Evolutionary conservation across 2,797 vertebrate species (phyloP), one percentile per base, ranked within the genome.

Genomic region (Cuculus canorus): DNA sequence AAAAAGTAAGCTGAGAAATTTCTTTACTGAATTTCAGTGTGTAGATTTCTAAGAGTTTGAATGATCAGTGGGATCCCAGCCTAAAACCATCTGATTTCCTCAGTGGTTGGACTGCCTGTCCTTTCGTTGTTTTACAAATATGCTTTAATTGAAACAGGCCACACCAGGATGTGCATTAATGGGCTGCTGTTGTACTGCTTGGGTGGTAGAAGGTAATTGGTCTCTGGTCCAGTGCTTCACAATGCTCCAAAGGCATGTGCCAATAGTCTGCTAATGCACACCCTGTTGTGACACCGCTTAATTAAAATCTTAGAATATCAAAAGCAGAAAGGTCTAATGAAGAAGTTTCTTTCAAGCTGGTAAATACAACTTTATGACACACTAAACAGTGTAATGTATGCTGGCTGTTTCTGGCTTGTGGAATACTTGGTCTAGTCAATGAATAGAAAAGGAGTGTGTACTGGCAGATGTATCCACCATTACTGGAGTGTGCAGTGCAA

Each of bases 281-380:
- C 94, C 95, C 96, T 95, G 94, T 96, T 96, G 95, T 95, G 96
- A 91, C 82, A 88, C 33, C 73, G 89, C 91, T 95, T 96, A 96
- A 97, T 96, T 96, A 94, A 97, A 96, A 94, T 92, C 80, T 88
- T 60, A 90, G 39, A 65, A 70, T 92, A 94, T 94, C 80, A 85
- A 88, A 94, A 78, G 75, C 69, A 79, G 65, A 88, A 84, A 90
- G 48, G 15, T 23, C 78, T 93, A 93, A 92, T 72, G 75, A 82
- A 77, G 70, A 95, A 94, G 68, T 88, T 87, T 70, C 70, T 95
- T 89, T 95, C 71, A 88, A 54, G 63, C 70, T 60, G 59, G 52
- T 87, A 92, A 92, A 68, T 66, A 45, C 37, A 17, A 11, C 0
- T 3, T 22, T 86, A 73, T 85, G 87, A 78, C 88, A 81, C 19